Evolutionary conservation across 2,797 vertebrate species (phyloP), one percentile per base, ranked within the genome.

Genomic region (Meda fulgida): DNA sequence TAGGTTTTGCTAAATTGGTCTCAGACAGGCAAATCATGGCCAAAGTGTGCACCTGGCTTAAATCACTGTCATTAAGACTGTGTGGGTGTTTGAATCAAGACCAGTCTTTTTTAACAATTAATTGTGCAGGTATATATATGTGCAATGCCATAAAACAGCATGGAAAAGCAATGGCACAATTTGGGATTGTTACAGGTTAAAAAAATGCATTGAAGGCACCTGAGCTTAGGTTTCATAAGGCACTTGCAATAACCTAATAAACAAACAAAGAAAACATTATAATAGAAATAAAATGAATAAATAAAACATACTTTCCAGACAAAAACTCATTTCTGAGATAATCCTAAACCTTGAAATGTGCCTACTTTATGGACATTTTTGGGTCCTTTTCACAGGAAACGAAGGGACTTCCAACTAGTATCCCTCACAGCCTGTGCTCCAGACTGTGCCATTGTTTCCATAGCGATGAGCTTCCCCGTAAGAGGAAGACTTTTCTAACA

Each of bases 371-470:
- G 46, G n/a, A 58, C 3, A 65, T 46, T 69, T 13, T 3, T 13
- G 31, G 36, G 31, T 78, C 6, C 29, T 66, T 77, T 67, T 71
- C 63, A 71, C 29, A 80, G 78, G 65, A 86, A 88, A 72, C 29
- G 21, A 78, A 77, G 18, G 67, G 80, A 85, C 72, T 69, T 85
- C 71, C 55, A 79, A 43, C 86, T 81, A 51, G 71, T 72, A 69
- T 81, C 78, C 36, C 65, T 48, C 78, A 1, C 70, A 75, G 84
- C 71, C 66, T 53, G 78, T 1, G 34, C 23, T 86, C 80, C 70
- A 86, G 89, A 83, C 83, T 77, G 53, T 85, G 86, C 81, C 82
- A 72, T 82, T 29, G 89, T 90, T 90, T 86, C 88, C 89, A 90
- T 87, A 89, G 89, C 48, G 72, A 89, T 88, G 82, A 70, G 81